These are phyloP conservation scores for Chorisops tibialis DNA, from an alignment of 2,888 invertebrate genomes.

Conservation along the genomic window DNA sequence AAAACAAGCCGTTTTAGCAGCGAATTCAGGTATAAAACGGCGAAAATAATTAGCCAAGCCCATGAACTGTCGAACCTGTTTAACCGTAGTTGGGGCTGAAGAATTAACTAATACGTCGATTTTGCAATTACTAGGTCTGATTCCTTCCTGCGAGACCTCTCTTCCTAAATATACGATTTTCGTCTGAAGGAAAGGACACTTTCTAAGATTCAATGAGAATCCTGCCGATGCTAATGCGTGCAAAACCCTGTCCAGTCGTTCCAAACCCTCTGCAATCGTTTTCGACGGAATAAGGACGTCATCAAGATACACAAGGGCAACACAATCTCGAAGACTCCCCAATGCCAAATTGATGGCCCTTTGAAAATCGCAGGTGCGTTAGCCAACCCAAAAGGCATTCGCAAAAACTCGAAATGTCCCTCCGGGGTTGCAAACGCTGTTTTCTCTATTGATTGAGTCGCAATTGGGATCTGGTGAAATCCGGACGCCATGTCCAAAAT, in stretches of 20 bases:
- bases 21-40: background rate
- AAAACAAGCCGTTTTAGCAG: background rate
- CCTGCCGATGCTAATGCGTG: background rate
- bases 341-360: no score
- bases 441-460: no score
- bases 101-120: background rate
- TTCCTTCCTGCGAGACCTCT: background rate
- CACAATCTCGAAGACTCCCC: no score
- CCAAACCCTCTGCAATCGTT: no score
- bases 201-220: background rate
- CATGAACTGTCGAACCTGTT: background rate
- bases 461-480: no score
- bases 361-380: no score
- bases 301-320: no score
- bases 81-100: background rate
- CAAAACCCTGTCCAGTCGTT: background rate
- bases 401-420: no score
- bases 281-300: no score
- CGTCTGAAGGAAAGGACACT: background rate
- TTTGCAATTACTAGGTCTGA: background rate
- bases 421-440: no score
- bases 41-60: background rate
- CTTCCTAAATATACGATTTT: background rate
- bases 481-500: no score
- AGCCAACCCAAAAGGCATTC: no score